Percentiles rank a stretch among this genome's conserved stretches.
phyloP scores from a whole-genome alignment of 2,888 invertebrate genomes.

The Ochlodes sylvanus region DNA sequence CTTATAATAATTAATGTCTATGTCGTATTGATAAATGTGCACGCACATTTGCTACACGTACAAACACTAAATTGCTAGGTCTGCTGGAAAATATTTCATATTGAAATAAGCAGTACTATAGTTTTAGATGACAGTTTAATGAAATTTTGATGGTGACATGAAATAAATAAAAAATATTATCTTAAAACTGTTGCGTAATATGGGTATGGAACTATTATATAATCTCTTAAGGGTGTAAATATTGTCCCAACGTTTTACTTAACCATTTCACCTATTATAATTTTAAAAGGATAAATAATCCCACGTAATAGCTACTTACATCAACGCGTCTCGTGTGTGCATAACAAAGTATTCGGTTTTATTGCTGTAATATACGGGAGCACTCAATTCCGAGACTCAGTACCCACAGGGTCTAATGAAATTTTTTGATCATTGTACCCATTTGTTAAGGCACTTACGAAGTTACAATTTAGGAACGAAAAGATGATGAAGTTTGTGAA shows the following conservation, averaged over 20 bases:
- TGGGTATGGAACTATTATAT: no score
- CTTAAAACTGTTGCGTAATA: no score
- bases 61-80: no score
- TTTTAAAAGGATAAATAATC: slow-evolving; percentile 19
- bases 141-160: no score
- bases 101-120: no score
- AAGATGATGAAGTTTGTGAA: background rate
- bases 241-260: background rate
- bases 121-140: no score
- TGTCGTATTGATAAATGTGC: no score
- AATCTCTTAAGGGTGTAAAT: no score
- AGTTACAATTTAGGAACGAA: slow-evolving; percentile 7
- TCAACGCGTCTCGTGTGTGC: slow-evolving; percentile 49
- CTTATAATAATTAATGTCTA: no score
- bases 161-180: no score
- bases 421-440: slow-evolving; percentile 55
- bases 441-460: slow-evolving; percentile 49
- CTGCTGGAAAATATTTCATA: no score
- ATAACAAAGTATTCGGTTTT: slow-evolving; percentile 62
- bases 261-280: slow-evolving; percentile 3
- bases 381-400: slow-evolving; percentile 53
- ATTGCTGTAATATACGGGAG: slow-evolving; percentile 59
- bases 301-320: slow-evolving; percentile 44
- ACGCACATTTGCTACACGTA: no score
- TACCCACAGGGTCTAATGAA: slow-evolving; percentile 52